Conservation (phyloP, 2,797 vertebrate species). For the Rhinoraja longicauda region DNA sequence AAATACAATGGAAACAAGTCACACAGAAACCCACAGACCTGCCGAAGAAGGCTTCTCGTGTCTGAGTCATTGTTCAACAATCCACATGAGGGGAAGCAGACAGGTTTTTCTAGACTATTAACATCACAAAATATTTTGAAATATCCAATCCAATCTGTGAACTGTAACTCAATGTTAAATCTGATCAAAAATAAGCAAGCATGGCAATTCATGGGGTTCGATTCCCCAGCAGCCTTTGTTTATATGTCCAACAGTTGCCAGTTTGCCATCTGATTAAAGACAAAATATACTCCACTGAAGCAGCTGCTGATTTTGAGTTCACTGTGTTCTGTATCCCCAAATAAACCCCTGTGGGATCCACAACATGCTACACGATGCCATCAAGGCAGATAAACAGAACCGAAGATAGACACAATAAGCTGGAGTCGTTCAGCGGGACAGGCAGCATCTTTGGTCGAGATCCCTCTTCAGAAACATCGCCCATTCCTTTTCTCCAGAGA, state of each 20-base stretch:
- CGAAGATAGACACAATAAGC: no score
- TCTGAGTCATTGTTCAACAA: background rate
- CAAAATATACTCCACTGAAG: background rate
- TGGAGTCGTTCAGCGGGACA: no score
- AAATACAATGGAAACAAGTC: no score
- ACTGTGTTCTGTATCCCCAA: background rate
- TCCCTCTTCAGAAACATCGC: no score
- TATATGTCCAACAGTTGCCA: no score
- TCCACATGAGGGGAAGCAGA: no score
- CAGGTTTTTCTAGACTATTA: background rate
- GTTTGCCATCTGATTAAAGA: background rate
- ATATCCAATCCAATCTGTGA: background rate
- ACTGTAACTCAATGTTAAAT: background rate
- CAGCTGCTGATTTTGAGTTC: background rate
- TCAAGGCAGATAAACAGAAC: background rate
- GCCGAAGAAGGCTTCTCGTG: background rate
- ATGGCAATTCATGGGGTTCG: background rate
- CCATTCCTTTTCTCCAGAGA: no score
- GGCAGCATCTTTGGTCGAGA: no score
- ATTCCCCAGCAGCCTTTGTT: background rate
- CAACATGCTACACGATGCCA: background rate
- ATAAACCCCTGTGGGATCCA: background rate
- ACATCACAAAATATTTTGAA: background rate
- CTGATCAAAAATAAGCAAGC: background rate
- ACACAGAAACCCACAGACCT: no score